Evolutionary conservation across 92 coral and sea anemone genomes (phyloP).

Genomic region (Phenganax stokvisi): DNA sequence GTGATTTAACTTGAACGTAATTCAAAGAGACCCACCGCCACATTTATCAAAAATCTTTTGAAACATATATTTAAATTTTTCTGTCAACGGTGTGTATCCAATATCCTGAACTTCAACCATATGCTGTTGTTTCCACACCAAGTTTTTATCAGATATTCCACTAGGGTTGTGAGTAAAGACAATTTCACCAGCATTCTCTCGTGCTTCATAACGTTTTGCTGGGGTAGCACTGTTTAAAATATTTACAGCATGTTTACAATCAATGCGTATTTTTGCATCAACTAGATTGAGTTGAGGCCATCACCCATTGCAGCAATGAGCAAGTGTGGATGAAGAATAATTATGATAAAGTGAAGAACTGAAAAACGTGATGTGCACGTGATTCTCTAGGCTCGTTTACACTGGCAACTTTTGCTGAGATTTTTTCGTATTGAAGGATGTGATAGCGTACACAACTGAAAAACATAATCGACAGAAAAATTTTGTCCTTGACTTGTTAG

Average conservation of each 20-base stretch:
- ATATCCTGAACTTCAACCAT: slow-evolving; percentile 49
- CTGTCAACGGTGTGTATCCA: slow-evolving; percentile 54
- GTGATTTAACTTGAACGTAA: too few species aligned
- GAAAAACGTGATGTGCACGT: too few species aligned
- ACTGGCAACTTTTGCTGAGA: too few species aligned
- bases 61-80: slow-evolving; percentile 82
- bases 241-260: not conserved
- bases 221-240: slow-evolving; percentile 76
- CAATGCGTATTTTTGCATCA: not conserved
- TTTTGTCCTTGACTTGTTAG: too few species aligned
- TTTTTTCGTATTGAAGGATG: too few species aligned
- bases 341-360: too few species aligned
- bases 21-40: slow-evolving; percentile 43
- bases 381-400: too few species aligned
- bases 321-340: too few species aligned
- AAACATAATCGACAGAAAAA: too few species aligned
- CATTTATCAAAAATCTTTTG: slow-evolving; percentile 87
- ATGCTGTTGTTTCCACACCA: slow-evolving; percentile 41
- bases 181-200: slow-evolving; percentile 85
- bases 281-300: too few species aligned
- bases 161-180: slow-evolving; percentile 68
- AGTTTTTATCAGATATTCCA: slow-evolving; percentile 30
- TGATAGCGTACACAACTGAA: too few species aligned
- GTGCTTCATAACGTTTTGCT: slow-evolving; percentile 71
- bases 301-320: too few species aligned